A percentile compares a stretch with the other conserved stretches of the same genome.
These are phyloP conservation scores for Chromis chromis DNA, from an alignment of 2,797 vertebrate species.

Conservation along the genomic window DNA sequence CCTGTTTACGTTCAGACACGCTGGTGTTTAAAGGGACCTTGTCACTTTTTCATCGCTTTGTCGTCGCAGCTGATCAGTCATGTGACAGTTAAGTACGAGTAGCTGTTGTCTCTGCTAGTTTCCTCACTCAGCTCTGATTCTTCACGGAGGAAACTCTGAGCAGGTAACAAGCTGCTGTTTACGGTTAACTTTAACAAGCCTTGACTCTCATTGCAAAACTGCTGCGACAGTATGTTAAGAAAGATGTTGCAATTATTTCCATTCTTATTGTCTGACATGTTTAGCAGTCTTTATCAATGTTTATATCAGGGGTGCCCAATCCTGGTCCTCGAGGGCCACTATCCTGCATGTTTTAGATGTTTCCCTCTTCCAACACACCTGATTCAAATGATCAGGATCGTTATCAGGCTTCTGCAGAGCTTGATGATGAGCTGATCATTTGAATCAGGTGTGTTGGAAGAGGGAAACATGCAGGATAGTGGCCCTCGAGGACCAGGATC, in stretches of 20 bases:
- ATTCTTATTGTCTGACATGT: background rate
- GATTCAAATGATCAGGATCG: too few relatives aligned
- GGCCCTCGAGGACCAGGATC: too few relatives aligned
- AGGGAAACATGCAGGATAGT: too few relatives aligned
- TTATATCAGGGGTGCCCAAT: too few relatives aligned
- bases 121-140: constrained; percentile 17
- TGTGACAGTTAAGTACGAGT: constrained; percentile 63
- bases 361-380: too few relatives aligned
- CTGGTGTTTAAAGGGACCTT: constrained; percentile 24
- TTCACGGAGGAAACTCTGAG: constrained; percentile 4
- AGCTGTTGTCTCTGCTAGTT: constrained; percentile 20
- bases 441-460: too few relatives aligned
- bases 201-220: background rate
- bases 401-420: too few relatives aligned
- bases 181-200: too few relatives aligned
- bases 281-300: background rate
- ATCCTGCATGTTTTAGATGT: too few relatives aligned
- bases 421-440: too few relatives aligned
- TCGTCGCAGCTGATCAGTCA: constrained; percentile 64
- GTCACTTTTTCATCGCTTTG: constrained; percentile 8
- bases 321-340: too few relatives aligned
- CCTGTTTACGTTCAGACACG: background rate
- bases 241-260: background rate
- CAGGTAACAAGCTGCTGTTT: constrained; percentile 46
- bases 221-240: background rate